Conservation (phyloP, 2,888 invertebrate species). For the Diplolepis rosae region DNA sequence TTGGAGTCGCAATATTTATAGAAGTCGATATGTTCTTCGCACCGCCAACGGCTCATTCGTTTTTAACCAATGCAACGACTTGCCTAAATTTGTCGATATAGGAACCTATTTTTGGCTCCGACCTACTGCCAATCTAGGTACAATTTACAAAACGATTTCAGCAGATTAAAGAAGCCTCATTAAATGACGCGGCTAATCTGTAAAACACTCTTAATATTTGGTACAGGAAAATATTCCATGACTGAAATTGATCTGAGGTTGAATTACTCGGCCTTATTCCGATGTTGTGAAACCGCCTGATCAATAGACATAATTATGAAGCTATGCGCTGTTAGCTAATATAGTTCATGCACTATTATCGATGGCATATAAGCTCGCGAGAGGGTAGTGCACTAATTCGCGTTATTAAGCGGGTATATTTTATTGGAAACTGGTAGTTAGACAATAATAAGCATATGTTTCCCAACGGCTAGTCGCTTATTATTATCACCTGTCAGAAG, state of each 20-base stretch:
- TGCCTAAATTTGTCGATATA: constrained; percentile 2
- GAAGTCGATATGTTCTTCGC: constrained; percentile 52
- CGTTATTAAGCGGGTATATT: constrained; percentile 58
- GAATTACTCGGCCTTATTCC: neutral
- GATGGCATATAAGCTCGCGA: constrained; percentile 9
- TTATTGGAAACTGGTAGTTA: constrained; percentile 58
- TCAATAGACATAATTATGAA: constrained; percentile 53
- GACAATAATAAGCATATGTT: constrained; percentile 44
- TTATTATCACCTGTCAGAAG: constrained; percentile 33
- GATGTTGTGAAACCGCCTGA: neutral
- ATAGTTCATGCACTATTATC: neutral
- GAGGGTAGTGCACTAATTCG: constrained; percentile 50
- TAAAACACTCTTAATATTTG: neutral
- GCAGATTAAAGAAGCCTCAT: neutral
- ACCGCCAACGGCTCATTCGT: constrained; percentile 30
- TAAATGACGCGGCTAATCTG: neutral
- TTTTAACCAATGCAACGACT: constrained; percentile 6
- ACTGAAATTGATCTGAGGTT: neutral
- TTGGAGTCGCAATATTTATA: constrained; percentile 60
- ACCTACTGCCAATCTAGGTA: neutral
- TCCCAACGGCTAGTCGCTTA: constrained; percentile 36
- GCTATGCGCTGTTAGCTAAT: constrained; percentile 54
- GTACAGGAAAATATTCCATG: neutral
- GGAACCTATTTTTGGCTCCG: neutral
- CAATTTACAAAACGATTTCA: neutral